Evolutionary conservation across 2,113 vertebrate genomes (phyloP), one percentile per base, ranked within the genome.

Genomic region (Pedionomus torquatus): DNA sequence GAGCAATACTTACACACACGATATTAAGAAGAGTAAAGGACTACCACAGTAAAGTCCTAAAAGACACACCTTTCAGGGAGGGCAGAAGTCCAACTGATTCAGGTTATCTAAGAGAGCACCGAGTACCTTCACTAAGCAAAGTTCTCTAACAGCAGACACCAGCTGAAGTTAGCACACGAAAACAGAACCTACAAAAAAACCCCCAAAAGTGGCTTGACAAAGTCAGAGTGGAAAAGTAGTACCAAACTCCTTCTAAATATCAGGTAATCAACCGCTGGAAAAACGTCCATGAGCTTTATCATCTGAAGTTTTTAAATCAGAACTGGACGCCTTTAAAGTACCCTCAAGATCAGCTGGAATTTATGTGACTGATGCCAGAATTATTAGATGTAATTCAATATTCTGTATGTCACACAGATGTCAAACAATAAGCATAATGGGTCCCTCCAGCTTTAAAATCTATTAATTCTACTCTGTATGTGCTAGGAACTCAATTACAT

Each of bases 361-460:
- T 83, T 82, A 68, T 3, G 5, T 49, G 39, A 39, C 68, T 60
- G 24, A 92, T 71, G 33, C 39, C 89, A 52, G 51, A 90, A 90
- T 89, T 95, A 72, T 37, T 55, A 58, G n/a, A 77, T 71, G 16
- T 84, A 89, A 93, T 90, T 81, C 1, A 0, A 81, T 69, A 80
- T 64, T 41, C 55, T 84, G 26, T 52, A 41, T 75, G 63, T 75
- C 87, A 91, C 46, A 78, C 9, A 93, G n/a, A 83, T 1, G 1
- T 74, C 63, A 87, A 39, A 89, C 54, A 84, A 89, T 61, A 7
- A 89, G 13, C 48, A 61, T 48, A 90, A 92, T 57, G 28, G 30
- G 33, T 87, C 68, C 24, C 48, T 90, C 60, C 60, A 80, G 43
- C 83, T 90, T 95, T 89, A 81, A 94, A 92, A 94, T 68, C 60